Conservation (phyloP, 2,888 invertebrate species). For the Tetragnatha montana region DNA sequence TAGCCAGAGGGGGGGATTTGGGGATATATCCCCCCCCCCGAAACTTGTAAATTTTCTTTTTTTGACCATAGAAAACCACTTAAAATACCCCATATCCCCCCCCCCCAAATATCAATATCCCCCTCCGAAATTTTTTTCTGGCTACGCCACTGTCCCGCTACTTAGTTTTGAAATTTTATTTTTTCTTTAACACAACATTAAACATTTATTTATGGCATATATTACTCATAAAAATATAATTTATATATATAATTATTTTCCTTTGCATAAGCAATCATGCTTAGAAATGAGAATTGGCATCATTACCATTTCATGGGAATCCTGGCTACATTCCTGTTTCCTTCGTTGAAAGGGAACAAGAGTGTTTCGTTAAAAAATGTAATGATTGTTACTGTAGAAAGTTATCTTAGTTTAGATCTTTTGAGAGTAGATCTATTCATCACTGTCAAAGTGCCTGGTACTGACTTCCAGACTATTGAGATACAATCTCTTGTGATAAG, state of each 20-base stretch:
- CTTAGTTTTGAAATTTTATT: too few species aligned
- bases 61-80: too few species aligned
- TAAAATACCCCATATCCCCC: too few species aligned
- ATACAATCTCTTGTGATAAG: slow-evolving; percentile 43
- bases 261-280: background rate
- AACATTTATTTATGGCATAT: background rate
- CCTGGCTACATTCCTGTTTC: too few species aligned
- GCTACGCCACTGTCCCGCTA: too few species aligned
- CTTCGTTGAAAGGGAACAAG: too few species aligned
- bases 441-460: slow-evolving; percentile 43
- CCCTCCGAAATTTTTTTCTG: too few species aligned
- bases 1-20: too few species aligned
- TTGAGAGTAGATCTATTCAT: slow-evolving; percentile 51
- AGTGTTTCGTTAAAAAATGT: background rate
- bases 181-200: too few species aligned
- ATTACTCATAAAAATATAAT: slow-evolving; percentile 1
- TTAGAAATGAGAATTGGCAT: background rate
- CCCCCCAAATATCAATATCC: too few species aligned
- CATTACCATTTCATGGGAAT: slow-evolving; percentile 4
- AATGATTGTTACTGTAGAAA: slow-evolving; percentile 14
- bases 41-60: too few species aligned
- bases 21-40: too few species aligned
- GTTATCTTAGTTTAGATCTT: slow-evolving; percentile 34
- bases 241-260: slow-evolving; percentile 4
- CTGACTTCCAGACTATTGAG: slow-evolving; percentile 56